Evolutionary conservation across 1,140 invertebrate species (phyloP), one percentile per base, ranked within the genome.

Genomic region (Chironomus striatipennis): DNA sequence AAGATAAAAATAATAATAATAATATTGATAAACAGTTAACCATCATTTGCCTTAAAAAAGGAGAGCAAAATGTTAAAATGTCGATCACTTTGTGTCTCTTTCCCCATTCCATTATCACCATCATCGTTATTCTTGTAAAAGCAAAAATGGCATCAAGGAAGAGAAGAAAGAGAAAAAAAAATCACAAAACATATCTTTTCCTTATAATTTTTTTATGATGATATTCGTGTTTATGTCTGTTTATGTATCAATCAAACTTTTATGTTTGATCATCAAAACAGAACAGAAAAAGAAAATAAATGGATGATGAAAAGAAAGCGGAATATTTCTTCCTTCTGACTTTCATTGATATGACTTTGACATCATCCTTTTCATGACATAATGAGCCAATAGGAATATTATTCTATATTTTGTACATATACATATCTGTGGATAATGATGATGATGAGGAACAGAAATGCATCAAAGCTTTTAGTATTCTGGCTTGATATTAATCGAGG

Each of bases 181-280:
- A 12, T 57, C 47, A n/a, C 9, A 57, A 57, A 57, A 57, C 9
- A 18, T 70, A 7, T 18, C 64, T 67, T 20, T 57, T 15, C n/a
- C 47, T 57, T 57, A n/a, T n/a, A n/a, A 12, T 57, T 57, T n/a
- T 70, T 70, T 70, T 70, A 70, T 70, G 65, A 70, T 70, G 65
- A 70, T 70, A 17, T 70, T 57, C 65, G 65, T 70, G 65, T 70
- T 70, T 70, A 67, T 67, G 64, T 67, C n/a, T 67, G 64, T 67
- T 67, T 67, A 70, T 70, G 65, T 70, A 70, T 70, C 65, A 70
- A 70, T 70, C 65, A 70, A 70, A 70, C 65, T 70, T 70, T 70
- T 70, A 20, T 70, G 17, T 18, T 57, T 57, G 24, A 34, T 57
- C 47, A 57, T 57, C 47, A 57, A n/a, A 57, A n/a, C 12, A 57